phyloP scores from a whole-genome alignment of 1,140 invertebrate species.

The Octopus sinensis region DNA sequence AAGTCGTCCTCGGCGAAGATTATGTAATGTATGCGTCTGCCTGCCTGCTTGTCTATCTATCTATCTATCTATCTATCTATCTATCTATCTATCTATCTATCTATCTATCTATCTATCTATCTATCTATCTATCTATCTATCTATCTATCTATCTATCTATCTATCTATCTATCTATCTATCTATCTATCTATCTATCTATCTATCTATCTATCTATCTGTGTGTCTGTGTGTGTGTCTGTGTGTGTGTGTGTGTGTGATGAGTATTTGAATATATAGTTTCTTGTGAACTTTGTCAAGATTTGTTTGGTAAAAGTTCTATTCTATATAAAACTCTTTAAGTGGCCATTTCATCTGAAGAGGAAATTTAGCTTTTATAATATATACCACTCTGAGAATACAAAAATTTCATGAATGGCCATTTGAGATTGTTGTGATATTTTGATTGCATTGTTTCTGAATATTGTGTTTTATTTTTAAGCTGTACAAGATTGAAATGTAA shows the following conservation, averaged over 20 bases:
- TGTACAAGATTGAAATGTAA: too few species aligned
- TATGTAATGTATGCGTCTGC: neutral
- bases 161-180: neutral
- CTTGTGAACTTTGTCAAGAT: too few species aligned
- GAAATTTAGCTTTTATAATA: too few species aligned
- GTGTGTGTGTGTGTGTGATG: neutral
- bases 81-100: neutral
- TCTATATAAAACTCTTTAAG: too few species aligned
- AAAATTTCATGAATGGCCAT: too few species aligned
- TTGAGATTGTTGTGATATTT: too few species aligned
- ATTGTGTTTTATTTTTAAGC: too few species aligned
- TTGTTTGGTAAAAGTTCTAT: too few species aligned
- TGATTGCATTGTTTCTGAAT: too few species aligned
- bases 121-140: neutral
- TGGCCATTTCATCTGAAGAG: too few species aligned
- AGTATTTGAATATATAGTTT: too few species aligned
- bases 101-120: neutral
- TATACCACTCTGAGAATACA: too few species aligned
- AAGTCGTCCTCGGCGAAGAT: neutral
- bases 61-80: neutral
- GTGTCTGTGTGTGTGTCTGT: neutral
- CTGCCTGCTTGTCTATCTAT: neutral
- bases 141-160: neutral
- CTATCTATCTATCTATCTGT: neutral
- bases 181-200: neutral